phyloP scores from a whole-genome alignment of 2,888 invertebrate species.

The Chouioia cunea region DNA sequence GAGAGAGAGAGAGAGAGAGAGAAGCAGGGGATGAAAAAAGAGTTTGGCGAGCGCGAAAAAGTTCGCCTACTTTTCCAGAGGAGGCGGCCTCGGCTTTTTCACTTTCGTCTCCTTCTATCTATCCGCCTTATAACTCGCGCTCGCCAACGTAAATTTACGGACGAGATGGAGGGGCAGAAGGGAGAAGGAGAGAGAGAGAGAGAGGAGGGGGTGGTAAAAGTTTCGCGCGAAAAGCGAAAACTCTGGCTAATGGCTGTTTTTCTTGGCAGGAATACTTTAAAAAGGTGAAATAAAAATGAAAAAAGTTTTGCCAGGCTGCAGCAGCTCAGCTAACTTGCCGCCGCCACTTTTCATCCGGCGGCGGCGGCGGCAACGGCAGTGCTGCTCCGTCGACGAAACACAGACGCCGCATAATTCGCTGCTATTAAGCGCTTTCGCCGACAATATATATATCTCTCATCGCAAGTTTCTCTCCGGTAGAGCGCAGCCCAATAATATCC shows the following conservation, averaged over 20 bases:
- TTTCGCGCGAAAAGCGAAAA: conserved; percentile 68
- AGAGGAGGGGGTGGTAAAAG: conserved; percentile 58
- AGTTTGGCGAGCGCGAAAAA: conserved; percentile 55
- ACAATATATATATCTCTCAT: too few species aligned
- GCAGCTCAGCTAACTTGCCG: background rate
- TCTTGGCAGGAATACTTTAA: conserved; percentile 67
- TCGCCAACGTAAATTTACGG: conserved; percentile 54
- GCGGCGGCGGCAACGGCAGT: conserved; percentile 45
- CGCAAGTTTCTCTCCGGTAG: conserved; percentile 9
- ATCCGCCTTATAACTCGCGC: conserved; percentile 36
- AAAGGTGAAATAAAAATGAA: conserved; percentile 64
- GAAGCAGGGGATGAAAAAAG: conserved; percentile 49
- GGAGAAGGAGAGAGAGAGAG: too few species aligned
- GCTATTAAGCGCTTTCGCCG: conserved; percentile 64
- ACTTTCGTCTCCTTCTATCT: conserved; percentile 45
- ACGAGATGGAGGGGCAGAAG: conserved; percentile 7
- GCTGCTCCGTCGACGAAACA: conserved; percentile 50
- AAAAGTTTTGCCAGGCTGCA: conserved; percentile 52
- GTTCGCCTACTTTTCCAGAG: conserved; percentile 51
- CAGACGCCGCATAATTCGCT: conserved; percentile 60
- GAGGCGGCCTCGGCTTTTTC: conserved; percentile 40
- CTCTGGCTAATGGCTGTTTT: conserved; percentile 69
- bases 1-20: conserved; percentile 35
- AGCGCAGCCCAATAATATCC: background rate
- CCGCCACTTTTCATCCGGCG: conserved; percentile 47